Base-by-base conservation (phyloP, 2,888 invertebrate species). In the Crematogaster levior region DNA sequence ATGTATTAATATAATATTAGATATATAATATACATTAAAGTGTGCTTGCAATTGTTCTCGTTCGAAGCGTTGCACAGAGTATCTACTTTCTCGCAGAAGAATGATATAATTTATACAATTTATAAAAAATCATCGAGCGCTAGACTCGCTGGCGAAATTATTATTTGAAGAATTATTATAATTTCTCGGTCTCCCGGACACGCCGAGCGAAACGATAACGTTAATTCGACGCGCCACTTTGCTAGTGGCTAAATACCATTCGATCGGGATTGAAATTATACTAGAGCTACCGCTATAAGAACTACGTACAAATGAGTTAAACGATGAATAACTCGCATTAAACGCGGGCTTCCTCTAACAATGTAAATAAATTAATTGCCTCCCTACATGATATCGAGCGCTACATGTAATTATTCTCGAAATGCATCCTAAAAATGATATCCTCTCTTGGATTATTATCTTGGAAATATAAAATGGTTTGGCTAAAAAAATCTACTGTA, bases 241-340 rank as follows among this genome's bases (percentile, higher is more conserved):
- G 24, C 15, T 21, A 63, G 63, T 27, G 18, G 63, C 63, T 27
- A 27, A n/a, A 70, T 70, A 79, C 56, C 56, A 43, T 21, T 72
- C 40, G n/a, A 70, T 70, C 18, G 21, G 21, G 18, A 53, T 15
- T 66, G 34, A 79, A 79, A 79, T 79, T 58, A 68, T 21, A 43
- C 63, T 63, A 65, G 18, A 65, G 5, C 43, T 70, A 75, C 1
- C 34, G 30, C 48, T 66, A 70, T 53, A 79, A 79, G 18, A 12
- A 58, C 30, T 79, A 79, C 70, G 18, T 79, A 79, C 70, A 79
- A 79, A 68, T 56, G 56, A 56, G 4, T 70, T 21, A 43, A 79
- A 30, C 37, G n/a, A 70, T 24, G 18, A 48, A 58, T 70, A 79
- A 70, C 3, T 48, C 40, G 60, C 48, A 48, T 70, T 56, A 58